Percentiles rank a stretch among this genome's conserved stretches.
These are phyloP conservation scores for Achlya flavicornis DNA, from an alignment of 2,888 invertebrate genomes.

Conservation along the genomic window DNA sequence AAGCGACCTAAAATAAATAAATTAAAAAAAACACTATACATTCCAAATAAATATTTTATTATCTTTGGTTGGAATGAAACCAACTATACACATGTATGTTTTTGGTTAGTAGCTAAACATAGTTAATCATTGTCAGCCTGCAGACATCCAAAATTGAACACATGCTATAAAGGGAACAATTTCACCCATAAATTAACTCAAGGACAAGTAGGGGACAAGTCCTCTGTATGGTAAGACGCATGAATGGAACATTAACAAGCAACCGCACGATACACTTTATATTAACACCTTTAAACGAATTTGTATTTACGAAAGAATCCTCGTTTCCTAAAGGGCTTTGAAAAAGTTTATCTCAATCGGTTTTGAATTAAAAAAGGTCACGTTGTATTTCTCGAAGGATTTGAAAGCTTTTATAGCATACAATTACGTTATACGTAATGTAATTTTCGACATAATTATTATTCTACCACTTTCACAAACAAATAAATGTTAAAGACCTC, in stretches of 20 bases:
- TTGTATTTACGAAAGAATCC: conserved; percentile 30
- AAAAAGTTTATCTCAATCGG: conserved; percentile 3
- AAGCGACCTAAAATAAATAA: too few species aligned
- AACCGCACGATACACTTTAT: conserved; percentile 35
- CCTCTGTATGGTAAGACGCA: conserved; percentile 33
- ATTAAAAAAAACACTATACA: too few species aligned
- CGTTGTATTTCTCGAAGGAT: not conserved
- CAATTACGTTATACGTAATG: too few species aligned
- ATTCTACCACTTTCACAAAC: too few species aligned
- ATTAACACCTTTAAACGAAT: conserved; percentile 50
- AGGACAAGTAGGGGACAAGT: conserved; percentile 2
- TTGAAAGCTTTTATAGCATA: not conserved
- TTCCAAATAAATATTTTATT: too few species aligned
- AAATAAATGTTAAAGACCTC: not conserved
- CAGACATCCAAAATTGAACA: conserved; percentile 6
- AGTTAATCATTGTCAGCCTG: conserved; percentile 8
- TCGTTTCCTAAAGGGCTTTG: not conserved
- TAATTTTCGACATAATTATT: not conserved
- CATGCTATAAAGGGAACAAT: not conserved
- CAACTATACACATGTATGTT: not conserved
- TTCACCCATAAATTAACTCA: conserved; percentile 9
- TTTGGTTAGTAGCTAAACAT: not conserved
- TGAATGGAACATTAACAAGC: conserved; percentile 55
- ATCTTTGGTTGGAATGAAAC: not conserved
- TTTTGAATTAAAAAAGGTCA: not conserved